These are phyloP conservation scores for Rhyacophila brunnea DNA, from an alignment of 1,140 invertebrate genomes.

Conservation along the genomic window DNA sequence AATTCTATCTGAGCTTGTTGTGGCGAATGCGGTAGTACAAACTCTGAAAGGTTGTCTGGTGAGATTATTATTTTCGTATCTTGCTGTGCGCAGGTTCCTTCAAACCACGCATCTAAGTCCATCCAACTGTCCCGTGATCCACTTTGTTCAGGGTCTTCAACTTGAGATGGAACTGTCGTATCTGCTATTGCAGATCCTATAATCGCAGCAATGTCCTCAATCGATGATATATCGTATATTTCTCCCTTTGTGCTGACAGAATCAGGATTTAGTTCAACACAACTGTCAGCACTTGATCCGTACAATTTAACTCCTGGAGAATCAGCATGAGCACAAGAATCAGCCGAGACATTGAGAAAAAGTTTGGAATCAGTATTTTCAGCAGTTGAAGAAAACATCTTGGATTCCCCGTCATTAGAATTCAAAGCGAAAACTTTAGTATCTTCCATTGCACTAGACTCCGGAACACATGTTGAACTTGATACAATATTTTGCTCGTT, in stretches of 20 bases:
- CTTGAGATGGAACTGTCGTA: constrained; percentile 72
- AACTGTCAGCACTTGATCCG: constrained; percentile 40
- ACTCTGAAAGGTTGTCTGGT: constrained; percentile 65
- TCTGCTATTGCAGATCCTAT: constrained; percentile 88
- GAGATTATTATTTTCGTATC: constrained; percentile 61
- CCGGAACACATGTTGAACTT: constrained; percentile 63
- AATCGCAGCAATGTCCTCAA: constrained; percentile 83
- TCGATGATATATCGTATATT: constrained; percentile 70
- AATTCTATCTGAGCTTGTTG: constrained; percentile 52
- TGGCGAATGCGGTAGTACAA: constrained; percentile 63
- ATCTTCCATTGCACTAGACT: constrained; percentile 50
- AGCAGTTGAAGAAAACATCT: constrained; percentile 59
- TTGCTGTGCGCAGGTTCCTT: constrained; percentile 66
- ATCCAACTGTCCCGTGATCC: constrained; percentile 75
- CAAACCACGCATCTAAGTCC: constrained; percentile 81
- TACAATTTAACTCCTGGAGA: constrained; percentile 49
- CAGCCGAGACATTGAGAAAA: constrained; percentile 44
- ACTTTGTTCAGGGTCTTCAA: constrained; percentile 63
- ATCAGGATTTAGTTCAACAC: constrained; percentile 45
- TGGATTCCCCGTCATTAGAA: constrained; percentile 52
- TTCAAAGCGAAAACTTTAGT: constrained; percentile 52
- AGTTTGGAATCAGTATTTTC: constrained; percentile 52
- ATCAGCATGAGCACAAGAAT: constrained; percentile 47
- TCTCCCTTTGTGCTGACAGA: constrained; percentile 50
- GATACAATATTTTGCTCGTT: constrained; percentile 66